Evolutionary conservation across 2,888 invertebrate genomes (phyloP).

Genomic region (Saturnia japonica): DNA sequence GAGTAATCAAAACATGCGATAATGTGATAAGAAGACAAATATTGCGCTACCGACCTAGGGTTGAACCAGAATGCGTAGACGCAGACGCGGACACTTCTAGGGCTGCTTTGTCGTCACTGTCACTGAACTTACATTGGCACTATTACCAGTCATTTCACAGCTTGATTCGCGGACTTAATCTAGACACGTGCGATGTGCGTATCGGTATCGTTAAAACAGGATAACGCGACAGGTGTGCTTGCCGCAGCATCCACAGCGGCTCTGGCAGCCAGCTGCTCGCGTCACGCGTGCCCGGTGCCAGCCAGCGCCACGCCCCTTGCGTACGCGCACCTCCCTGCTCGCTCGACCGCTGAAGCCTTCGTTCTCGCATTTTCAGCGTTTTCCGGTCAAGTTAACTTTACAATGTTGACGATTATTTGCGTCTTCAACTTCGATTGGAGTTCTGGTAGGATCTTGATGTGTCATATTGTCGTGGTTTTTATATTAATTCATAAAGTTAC

Average conservation of each 20-base stretch:
- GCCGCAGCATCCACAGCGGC: slow-evolving; percentile 74
- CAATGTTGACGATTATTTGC: not conserved
- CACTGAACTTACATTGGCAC: slow-evolving; percentile 64
- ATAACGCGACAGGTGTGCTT: slow-evolving; percentile 63
- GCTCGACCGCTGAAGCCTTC: slow-evolving; percentile 62
- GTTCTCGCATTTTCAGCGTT: slow-evolving; percentile 30
- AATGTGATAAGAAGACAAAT: slow-evolving; percentile 63
- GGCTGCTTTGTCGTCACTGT: slow-evolving; percentile 52
- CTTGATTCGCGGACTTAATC: slow-evolving; percentile 34
- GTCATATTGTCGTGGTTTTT: no score
- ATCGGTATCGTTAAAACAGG: slow-evolving; percentile 29
- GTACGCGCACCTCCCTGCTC: slow-evolving; percentile 68
- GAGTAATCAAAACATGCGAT: slow-evolving; percentile 60
- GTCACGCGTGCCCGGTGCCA: slow-evolving; percentile 1
- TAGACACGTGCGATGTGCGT: slow-evolving; percentile 34
- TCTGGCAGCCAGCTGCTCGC: slow-evolving; percentile 50
- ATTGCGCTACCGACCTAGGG: slow-evolving; percentile 69
- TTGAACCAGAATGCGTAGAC: slow-evolving; percentile 61
- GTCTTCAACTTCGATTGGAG: not conserved
- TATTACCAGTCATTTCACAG: slow-evolving; percentile 63
- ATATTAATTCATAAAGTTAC: no score
- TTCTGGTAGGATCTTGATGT: no score
- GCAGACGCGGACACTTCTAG: slow-evolving; percentile 42
- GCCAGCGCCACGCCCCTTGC: slow-evolving; percentile 58
- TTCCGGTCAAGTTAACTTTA: not conserved